Base-by-base conservation (phyloP, 2,797 vertebrate species). In the Propithecus perrieri region DNA sequence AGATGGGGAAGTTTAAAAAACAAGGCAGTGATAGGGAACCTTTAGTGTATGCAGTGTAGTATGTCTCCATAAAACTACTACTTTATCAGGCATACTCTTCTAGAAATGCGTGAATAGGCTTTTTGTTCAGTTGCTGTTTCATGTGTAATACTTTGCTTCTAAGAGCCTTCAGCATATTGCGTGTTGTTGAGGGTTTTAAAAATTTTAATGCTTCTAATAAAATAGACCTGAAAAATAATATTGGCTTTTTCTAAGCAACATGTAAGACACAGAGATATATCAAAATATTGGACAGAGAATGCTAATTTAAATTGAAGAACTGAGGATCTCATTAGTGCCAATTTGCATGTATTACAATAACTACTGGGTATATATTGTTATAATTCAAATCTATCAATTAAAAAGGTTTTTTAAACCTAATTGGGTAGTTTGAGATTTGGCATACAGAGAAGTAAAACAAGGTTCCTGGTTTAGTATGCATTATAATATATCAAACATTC, bases 401-500 rank as follows among this genome's bases (percentile, higher is more conserved):
- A 92, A 91, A 87, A 67, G 50, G 48, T 48, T 94, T 94, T 74
- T 76, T 69, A 55, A 86, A 88, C 24, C 18, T 87, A 61, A 57
- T 87, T 90, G 55, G 43, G 8, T 81, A 93, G 53, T 94, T 91
- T 92, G 76, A 95, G 24, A 61, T 84, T 93, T 95, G 46, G 67
- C 41, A 46, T 71, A 33, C 28, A 71, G 83, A 92, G 63, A 79
- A 65, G 81, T 81, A 89, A 93, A 92, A 83, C 15, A 14, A 48
- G 7, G 14, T 48, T 95, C 41, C 69, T 83, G 13, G 53, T 57
- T 89, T 50, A 67, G n/a, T 94, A 72, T 83, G 35, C 18, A 59
- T 94, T 59, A 30, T 81, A 81, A n/a, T 75, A 65, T 30, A 57
- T 48, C 86, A 53, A 81, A 71, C 5, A 53, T 43, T 93, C 14